Evolutionary conservation across 2,888 invertebrate genomes (phyloP).

Genomic region (Agrotis puta): DNA sequence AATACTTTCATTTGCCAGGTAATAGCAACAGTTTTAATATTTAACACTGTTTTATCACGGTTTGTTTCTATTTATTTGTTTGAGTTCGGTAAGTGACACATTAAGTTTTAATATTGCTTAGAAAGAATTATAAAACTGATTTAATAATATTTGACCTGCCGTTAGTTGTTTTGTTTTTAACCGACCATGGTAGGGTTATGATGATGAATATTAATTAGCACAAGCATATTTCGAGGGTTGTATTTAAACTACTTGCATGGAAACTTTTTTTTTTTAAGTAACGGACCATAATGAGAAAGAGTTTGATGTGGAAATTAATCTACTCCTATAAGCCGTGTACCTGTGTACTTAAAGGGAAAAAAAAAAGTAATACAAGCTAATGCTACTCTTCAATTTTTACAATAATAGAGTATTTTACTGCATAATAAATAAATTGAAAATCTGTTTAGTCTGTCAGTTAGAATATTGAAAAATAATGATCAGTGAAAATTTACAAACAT

Average conservation of each 20-base stretch:
- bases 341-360: not conserved
- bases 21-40: conserved; percentile 1
- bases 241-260: not conserved
- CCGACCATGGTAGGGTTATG: no score
- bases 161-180: not conserved
- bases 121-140: conserved; percentile 5
- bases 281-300: not conserved
- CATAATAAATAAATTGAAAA: no score
- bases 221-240: no score
- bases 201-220: no score
- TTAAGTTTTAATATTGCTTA: no score
- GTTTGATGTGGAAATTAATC: not conserved
- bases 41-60: no score
- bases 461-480: no score
- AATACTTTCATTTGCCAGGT: conserved; percentile 9
- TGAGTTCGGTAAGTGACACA: no score
- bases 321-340: not conserved
- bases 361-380: not conserved
- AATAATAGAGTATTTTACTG: no score
- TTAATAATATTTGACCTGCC: not conserved
- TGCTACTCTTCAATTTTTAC: not conserved
- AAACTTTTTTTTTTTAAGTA: not conserved
- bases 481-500: no score
- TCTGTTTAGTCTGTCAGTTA: no score
- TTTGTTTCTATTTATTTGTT: no score